A percentile compares a stretch with the other conserved stretches of the same genome.
Conservation (phyloP, 2,888 invertebrate genomes). For the Pantelozetes paolii region DNA sequence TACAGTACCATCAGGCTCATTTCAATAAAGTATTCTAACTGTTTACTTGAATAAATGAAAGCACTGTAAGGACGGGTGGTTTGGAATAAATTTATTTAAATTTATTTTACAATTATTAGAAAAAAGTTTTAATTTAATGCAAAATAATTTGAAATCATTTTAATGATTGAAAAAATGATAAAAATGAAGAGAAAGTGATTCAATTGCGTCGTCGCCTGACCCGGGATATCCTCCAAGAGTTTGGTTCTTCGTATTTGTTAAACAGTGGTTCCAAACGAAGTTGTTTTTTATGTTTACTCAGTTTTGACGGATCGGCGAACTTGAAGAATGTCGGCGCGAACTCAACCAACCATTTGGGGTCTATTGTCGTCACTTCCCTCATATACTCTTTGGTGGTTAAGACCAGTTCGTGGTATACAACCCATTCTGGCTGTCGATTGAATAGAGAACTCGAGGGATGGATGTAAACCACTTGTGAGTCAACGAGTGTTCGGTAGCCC, state of each 20-base stretch:
- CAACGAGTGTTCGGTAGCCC: conserved; percentile 89
- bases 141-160: no score
- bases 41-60: no score
- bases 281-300: conserved; percentile 98
- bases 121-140: no score
- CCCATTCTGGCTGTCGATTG: conserved; percentile 98
- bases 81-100: no score
- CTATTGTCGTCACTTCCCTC: conserved; percentile 94
- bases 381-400: conserved; percentile 99
- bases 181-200: no score
- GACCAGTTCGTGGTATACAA: conserved; percentile 96
- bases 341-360: conserved; percentile 97
- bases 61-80: no score
- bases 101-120: no score
- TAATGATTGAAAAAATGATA: no score
- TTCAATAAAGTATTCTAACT: no score
- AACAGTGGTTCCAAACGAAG: conserved; percentile 94
- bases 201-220: conserved; percentile 76
- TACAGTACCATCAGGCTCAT: no score
- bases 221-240: conserved; percentile 97
- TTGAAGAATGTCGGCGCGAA: conserved; percentile 99
- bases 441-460: conserved; percentile 97
- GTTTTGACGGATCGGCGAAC: conserved; percentile 95
- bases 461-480: conserved; percentile 96
- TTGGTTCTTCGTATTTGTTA: conserved; percentile 98